These are phyloP conservation scores for Thaumetopoea pityocampa DNA, from an alignment of 1,140 invertebrate genomes.

Conservation along the genomic window DNA sequence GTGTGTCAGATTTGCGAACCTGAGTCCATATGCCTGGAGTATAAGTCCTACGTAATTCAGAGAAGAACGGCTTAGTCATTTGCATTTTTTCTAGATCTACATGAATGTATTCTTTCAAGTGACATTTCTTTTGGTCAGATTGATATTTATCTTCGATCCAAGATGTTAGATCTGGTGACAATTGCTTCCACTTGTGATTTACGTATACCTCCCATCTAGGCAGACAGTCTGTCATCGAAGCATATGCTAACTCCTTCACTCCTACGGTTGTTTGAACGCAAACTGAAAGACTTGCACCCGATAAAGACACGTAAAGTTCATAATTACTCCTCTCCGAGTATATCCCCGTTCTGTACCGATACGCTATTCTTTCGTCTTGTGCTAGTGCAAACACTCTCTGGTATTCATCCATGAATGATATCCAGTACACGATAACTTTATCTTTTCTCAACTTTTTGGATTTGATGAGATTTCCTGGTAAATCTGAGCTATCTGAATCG, in stretches of 20 bases:
- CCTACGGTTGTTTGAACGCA: slow-evolving; percentile 64
- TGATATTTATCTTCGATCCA: slow-evolving; percentile 90
- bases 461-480: slow-evolving; percentile 49
- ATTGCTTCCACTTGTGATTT: slow-evolving; percentile 85
- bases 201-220: slow-evolving; percentile 90
- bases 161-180: slow-evolving; percentile 85
- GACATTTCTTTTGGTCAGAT: slow-evolving; percentile 81
- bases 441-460: slow-evolving; percentile 73
- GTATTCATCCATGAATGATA: slow-evolving; percentile 85
- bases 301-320: slow-evolving; percentile 83
- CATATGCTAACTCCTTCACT: slow-evolving; percentile 80
- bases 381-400: slow-evolving; percentile 89
- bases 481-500: slow-evolving; percentile 73
- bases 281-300: slow-evolving; percentile 83
- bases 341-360: slow-evolving; percentile 80
- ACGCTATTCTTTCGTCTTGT: slow-evolving; percentile 85
- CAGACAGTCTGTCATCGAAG: slow-evolving; percentile 81
- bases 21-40: slow-evolving; percentile 87
- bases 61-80: slow-evolving; percentile 91
- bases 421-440: slow-evolving; percentile 87
- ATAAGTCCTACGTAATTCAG: slow-evolving; percentile 84
- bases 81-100: slow-evolving; percentile 91
- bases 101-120: slow-evolving; percentile 86
- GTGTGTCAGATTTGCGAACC: slow-evolving; percentile 81
- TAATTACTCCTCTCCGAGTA: slow-evolving; percentile 82